Evolutionary conservation across 2,113 vertebrate species (phyloP).

Genomic region (Athene noctua): DNA sequence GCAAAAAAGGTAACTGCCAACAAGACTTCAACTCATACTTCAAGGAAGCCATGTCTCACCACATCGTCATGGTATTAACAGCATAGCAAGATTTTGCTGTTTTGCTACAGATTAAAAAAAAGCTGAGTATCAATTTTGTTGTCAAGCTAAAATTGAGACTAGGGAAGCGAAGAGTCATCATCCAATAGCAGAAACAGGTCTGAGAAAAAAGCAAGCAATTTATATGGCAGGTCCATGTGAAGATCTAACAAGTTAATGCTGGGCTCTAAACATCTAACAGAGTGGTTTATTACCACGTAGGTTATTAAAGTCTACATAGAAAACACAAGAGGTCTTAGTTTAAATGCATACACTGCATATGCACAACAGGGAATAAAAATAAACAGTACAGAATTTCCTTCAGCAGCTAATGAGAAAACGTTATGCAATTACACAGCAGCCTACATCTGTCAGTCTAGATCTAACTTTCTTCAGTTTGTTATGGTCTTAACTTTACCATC

Average conservation of each 20-base stretch:
- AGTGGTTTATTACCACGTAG: background rate
- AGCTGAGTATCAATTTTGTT: background rate
- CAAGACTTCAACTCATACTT: background rate
- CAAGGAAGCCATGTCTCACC: background rate
- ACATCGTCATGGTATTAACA: background rate
- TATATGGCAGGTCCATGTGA: background rate
- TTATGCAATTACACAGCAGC: background rate
- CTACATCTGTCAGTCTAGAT: background rate
- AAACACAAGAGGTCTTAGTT: background rate
- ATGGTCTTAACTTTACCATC: background rate
- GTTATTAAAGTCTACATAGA: background rate
- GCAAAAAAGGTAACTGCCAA: background rate
- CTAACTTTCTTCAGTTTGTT: background rate
- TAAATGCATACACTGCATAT: background rate
- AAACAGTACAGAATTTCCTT: background rate
- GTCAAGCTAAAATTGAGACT: background rate
- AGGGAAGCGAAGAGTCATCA: background rate
- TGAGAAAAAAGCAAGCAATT: background rate
- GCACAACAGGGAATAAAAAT: background rate
- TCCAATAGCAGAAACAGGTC: background rate
- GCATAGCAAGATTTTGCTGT: background rate
- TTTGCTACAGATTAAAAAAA: background rate
- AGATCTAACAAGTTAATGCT: background rate
- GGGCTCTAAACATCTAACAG: background rate
- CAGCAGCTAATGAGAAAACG: background rate